phyloP scores from a whole-genome alignment of 2,797 vertebrate species.

The Enoplosus armatus region DNA sequence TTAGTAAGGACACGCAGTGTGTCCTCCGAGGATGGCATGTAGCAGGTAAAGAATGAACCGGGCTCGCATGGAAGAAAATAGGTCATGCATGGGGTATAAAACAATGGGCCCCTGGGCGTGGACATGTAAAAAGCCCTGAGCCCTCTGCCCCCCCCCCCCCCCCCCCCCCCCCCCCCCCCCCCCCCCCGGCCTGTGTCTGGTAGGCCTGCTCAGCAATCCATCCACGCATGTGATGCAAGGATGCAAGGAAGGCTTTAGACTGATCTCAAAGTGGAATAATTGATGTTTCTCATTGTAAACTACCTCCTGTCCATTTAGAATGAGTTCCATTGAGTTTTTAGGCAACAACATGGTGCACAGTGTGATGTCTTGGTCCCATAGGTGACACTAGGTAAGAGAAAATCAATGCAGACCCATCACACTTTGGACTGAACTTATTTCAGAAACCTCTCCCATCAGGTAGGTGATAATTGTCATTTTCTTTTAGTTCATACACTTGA shows the following conservation, averaged over 20 bases:
- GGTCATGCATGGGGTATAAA: not conserved
- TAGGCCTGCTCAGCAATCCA: not conserved
- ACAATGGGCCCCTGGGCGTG: not conserved
- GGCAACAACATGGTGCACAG: not conserved
- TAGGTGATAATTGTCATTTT: not conserved
- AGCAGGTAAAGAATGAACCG: not conserved
- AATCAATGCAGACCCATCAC: not conserved
- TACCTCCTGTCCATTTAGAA: not conserved
- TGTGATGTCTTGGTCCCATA: not conserved
- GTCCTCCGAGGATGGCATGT: not conserved
- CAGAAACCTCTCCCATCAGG: too few relatives aligned
- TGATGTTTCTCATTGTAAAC: not conserved
- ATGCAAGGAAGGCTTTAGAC: not conserved
- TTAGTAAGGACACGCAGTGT: constrained; percentile 6
- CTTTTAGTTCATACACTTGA: not conserved
- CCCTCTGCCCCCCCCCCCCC: too few relatives aligned
- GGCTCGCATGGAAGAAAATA: not conserved
- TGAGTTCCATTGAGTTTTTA: not conserved
- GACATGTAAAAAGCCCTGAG: not conserved
- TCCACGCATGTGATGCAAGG: not conserved
- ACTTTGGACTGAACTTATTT: too few relatives aligned
- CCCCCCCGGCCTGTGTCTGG: not conserved
- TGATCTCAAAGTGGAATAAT: not conserved
- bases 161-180: too few relatives aligned
- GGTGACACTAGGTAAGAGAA: not conserved